Base-by-base conservation (phyloP, 1,140 invertebrate species). In the Drosophila bifasciata region DNA sequence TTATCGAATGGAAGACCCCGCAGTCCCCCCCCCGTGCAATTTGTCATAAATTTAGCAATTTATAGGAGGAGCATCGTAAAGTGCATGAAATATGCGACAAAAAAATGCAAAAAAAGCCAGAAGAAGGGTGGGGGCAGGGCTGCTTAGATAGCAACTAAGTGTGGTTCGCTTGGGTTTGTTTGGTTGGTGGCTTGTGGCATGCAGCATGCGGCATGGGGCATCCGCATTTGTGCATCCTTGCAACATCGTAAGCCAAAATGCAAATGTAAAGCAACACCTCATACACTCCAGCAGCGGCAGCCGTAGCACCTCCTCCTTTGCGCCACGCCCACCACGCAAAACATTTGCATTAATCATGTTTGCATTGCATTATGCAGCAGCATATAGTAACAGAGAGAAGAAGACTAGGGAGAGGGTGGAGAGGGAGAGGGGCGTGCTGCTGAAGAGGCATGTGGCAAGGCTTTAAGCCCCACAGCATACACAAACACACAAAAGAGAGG, bases 321-420 rank as follows among this genome's bases (percentile, higher is more conserved):
- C 83, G 64, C 83, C 78, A 78, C 74, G 81, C 83, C 78, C 74
- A 72, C 83, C 83, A 86, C 74, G 78, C 84, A 83, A 88, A 86
- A 86, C 84, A 86, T 86, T 86, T 86, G 83, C 83, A 86, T 86
- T 86, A 86, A 86, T 86, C 83, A 86, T 86, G 83, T 86, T 86
- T 86, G 83, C 78, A 52, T 86, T 86, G 83, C 83, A 86, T 86
- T 86, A 86, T 86, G 83, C 83, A 86, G 71, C 62, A 78, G 77
- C 83, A 81, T 62, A 86, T 59, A 68, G 21, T 46, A 57, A 53
- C 44, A 49, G 15, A 28, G 46, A 16, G 61, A n/a, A n/a, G n/a
- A n/a, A n/a, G n/a, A n/a, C n/a, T n/a, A n/a, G n/a, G n/a, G n/a
- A n/a, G n/a, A n/a, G n/a, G n/a, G n/a, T n/a, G n/a, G 15, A 28